Base-by-base conservation (phyloP, 92 coral and sea anemone genomes). In the Palythoa grandis region DNA sequence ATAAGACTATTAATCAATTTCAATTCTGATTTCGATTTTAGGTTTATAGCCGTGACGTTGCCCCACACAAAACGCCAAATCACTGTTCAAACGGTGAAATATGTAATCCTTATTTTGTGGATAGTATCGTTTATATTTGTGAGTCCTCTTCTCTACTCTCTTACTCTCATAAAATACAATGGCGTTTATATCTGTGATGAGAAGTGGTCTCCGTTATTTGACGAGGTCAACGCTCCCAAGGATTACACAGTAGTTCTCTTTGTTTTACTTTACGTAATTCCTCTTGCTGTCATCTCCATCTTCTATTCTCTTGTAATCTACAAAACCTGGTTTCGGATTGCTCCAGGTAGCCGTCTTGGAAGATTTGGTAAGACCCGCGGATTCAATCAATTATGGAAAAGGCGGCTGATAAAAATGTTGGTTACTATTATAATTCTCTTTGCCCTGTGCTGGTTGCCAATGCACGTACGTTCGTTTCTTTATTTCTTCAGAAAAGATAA, bases 401-500 rank as follows among this genome's bases (percentile, higher is more conserved):
- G 66, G 85, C 85, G 85, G 29, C 72, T 80, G 39, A 14, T 80
- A 5, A 67, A 66, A 63, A 80, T 80, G 85, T 24, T 80, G 58
- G 53, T 80, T 13, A 67, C 85, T 6, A 53, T 80, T 12, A 69
- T 80, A 12, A 38, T 67, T 23, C 72, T 80, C 19, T 80, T 80
- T 23, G 85, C 85, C 13, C 60, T 80, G 19, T 80, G 85, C 15
- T 80, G 85, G 85, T 39, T 80, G 48, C 85, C 85, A 1, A 80
- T 80, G 85, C 85, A 80, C 85, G 85, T 80, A n/a, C 85, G 85
- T 54, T 80, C 85, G 7, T 80, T 80, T 63, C 74, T 80, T 7
- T 80, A 80, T 50, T 80, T 80, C 85, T 80, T 80, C 60, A 80
- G 29, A 20, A 80, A 70, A 66, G 85, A 80, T 5, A 70, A 67